Evolutionary conservation across 2,888 invertebrate species (phyloP).

Genomic region (Phymatocera aterrima): DNA sequence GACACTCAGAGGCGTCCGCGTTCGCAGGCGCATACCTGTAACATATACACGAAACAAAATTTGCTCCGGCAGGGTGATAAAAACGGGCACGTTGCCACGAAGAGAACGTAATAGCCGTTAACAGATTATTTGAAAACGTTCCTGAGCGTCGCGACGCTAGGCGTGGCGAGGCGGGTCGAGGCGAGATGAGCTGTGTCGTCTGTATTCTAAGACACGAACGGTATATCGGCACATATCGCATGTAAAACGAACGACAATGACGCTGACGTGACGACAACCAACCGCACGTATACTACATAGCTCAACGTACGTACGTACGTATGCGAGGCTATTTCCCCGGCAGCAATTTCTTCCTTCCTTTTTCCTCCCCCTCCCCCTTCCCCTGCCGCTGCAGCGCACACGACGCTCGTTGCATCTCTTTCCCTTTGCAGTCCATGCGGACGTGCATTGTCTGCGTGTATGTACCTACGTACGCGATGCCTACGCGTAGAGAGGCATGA

Average conservation of each 20-base stretch:
- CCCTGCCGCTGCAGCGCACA: too few species aligned
- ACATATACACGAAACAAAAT: not conserved
- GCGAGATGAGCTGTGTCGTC: conserved; percentile 35
- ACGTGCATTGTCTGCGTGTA: not conserved
- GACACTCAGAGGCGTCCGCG: not conserved
- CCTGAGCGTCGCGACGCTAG: not conserved
- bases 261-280: conserved; percentile 59
- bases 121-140: conserved; percentile 41
- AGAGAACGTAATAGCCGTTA: conserved; percentile 33
- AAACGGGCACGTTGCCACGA: conserved; percentile 5
- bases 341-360: not conserved
- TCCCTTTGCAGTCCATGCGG: not conserved
- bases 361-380: too few species aligned
- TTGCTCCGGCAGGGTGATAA: not conserved
- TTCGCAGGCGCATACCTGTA: not conserved
- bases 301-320: too few species aligned
- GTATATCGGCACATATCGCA: conserved; percentile 58
- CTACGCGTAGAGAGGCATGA: too few species aligned
- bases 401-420: conserved; percentile 5
- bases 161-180: not conserved
- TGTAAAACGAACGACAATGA: conserved; percentile 61
- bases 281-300: conserved; percentile 54
- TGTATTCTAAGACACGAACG: conserved; percentile 47
- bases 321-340: not conserved
- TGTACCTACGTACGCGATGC: conserved; percentile 23